A percentile compares a stretch with the other conserved stretches of the same genome.
These are phyloP conservation scores for Melitaea athalia DNA, from an alignment of 2,888 invertebrate genomes.

Conservation along the genomic window DNA sequence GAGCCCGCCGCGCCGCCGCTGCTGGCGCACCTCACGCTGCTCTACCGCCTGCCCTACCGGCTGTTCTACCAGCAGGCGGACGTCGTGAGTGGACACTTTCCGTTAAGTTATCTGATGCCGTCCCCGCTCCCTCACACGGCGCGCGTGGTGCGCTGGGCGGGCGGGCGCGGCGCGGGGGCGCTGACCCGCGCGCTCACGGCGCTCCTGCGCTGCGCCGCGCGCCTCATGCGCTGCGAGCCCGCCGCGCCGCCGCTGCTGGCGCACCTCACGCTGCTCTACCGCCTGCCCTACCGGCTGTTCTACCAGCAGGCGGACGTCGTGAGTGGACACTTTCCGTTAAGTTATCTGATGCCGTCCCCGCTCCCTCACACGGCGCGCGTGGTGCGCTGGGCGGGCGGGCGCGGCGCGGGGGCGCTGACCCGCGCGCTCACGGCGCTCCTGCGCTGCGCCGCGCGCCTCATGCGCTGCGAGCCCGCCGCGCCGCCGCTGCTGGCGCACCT, in stretches of 20 bases:
- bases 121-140: slow-evolving; percentile 91
- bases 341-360: too few species aligned
- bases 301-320: slow-evolving; percentile 69
- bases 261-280: slow-evolving; percentile 88
- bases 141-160: slow-evolving; percentile 86
- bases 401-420: too few species aligned
- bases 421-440: too few species aligned
- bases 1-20: slow-evolving; percentile 95
- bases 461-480: too few species aligned
- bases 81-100: slow-evolving; percentile 67
- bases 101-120: too few species aligned
- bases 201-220: slow-evolving; percentile 92
- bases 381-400: too few species aligned
- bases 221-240: slow-evolving; percentile 95
- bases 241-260: slow-evolving; percentile 93
- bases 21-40: slow-evolving; percentile 90
- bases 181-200: slow-evolving; percentile 84
- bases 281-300: slow-evolving; percentile 71
- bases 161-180: slow-evolving; percentile 41
- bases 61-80: slow-evolving; percentile 69
- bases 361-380: too few species aligned
- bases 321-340: too few species aligned
- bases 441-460: too few species aligned
- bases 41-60: slow-evolving; percentile 79
- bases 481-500: too few species aligned